Evolutionary conservation across 2,797 vertebrate species (phyloP), one percentile per base, ranked within the genome.

Genomic region (Morelia viridis): DNA sequence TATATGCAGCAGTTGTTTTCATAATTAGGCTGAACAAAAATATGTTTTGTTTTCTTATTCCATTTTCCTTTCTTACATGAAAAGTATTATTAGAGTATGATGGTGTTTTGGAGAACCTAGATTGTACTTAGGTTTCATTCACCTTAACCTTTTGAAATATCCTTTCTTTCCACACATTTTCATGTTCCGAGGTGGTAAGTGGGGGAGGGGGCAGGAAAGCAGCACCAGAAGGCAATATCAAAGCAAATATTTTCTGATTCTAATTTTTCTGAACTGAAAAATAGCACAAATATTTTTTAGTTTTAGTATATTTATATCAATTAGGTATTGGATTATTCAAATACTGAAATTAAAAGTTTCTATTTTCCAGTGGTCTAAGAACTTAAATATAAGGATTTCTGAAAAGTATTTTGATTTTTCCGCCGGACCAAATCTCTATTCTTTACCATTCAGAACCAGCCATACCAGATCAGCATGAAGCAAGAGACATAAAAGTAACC

Each of bases 11-110:
- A 93, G 91, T 95, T 85, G 31, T 90, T 65, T 62, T 92, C 92
- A 91, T 92, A 91, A 90, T 96, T 92, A 92, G 87, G 90, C 91
- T 92, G 88, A 57, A 57, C 90, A 93, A 94, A 95, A 92, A 92
- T 46, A 2, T 61, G 92, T 93, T 93, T 94, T 89, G 92, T 93
- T 93, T 94, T 87, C 65, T 62, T 89, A 53, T 46, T 62, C 61
- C 7, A 83, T 85, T 50, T 10, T 28, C 62, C 56, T 76, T 90
- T 94, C 87, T 95, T n/a, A 19, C 15, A 64, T 90, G 93, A 93
- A 83, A 89, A 56, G 87, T 90, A 5, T 12, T 90, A 80, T 90
- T 91, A 88, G 86, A 90, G 26, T 71, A 89, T 86, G 19, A 71
- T 61, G 53, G 62, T 60, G 41, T 90, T 86, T 46, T 88, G 61